A percentile compares a stretch with the other conserved stretches of the same genome.
Conservation (phyloP, 2,888 invertebrate species). For the Megamerina dolium region DNA sequence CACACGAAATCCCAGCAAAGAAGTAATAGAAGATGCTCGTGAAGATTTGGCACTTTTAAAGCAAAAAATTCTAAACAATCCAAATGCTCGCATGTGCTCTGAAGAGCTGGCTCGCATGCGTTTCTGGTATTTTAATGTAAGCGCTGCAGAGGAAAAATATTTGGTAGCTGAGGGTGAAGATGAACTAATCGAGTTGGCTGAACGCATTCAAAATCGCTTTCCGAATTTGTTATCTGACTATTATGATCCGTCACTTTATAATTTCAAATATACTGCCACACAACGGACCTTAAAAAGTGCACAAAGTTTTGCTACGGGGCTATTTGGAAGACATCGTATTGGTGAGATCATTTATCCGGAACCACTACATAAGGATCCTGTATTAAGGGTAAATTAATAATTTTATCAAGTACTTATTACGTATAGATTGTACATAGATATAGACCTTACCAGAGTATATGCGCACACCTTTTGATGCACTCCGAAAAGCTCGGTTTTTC, state of each 20-base stretch:
- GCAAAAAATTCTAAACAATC: constrained; percentile 32
- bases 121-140: constrained; percentile 57
- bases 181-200: constrained; percentile 67
- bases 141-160: constrained; percentile 54
- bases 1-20: constrained; percentile 63
- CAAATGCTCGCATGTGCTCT: constrained; percentile 53
- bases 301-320: constrained; percentile 64
- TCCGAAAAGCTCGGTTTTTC: too few relatives aligned
- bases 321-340: constrained; percentile 63
- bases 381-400: constrained; percentile 64
- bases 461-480: too few relatives aligned
- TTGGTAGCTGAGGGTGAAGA: constrained; percentile 69
- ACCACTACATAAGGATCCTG: constrained; percentile 58
- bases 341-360: constrained; percentile 60
- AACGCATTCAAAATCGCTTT: constrained; percentile 68
- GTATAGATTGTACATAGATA: too few relatives aligned
- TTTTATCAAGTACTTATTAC: constrained; percentile 1
- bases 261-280: constrained; percentile 73
- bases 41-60: constrained; percentile 50
- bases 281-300: constrained; percentile 73
- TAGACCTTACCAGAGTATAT: too few relatives aligned
- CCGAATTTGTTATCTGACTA: constrained; percentile 57
- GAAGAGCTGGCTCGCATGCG: constrained; percentile 46
- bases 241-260: constrained; percentile 51
- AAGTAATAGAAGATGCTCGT: constrained; percentile 54